Evolutionary conservation across 1,140 invertebrate species (phyloP), one percentile per base, ranked within the genome.

Genomic region (Pristionchus pacificus): DNA sequence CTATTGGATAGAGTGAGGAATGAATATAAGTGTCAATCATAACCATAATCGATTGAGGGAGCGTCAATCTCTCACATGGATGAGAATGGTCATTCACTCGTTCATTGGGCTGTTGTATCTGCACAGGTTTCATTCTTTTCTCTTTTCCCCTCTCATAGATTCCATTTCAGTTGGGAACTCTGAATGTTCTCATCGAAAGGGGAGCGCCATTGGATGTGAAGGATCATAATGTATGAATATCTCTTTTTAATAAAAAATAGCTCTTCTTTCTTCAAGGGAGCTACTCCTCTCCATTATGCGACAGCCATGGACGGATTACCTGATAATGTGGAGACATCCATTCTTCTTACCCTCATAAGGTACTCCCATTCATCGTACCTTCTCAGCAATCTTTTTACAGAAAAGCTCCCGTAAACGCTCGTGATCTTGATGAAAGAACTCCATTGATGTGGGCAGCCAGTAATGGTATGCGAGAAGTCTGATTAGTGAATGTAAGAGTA

Each of bases 391-490:
- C n/a, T n/a, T n/a, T n/a, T n/a, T n/a, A n/a, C n/a, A 89, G 91
- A 78, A 89, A 90, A 3, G 91, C 92, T 0, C 87, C 90, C 65
- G 91, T 95, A 0, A 90, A 93, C 77, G 91, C 91, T 0, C 87
- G 88, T 58, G 95, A 98, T 84, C 89, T 91, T 58, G 94, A 98
- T 79, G 92, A 92, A 0, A 86, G 95, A 1, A 92, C 93, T 77
- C 94, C 95, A 1, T 88, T 98, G 31, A 85, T 98, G 1, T 98
- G 95, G 95, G 94, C 95, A 0, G 93, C 95, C 0, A 96, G 93
- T 82, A 92, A 93, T 61, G 95, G 95, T 84, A 79, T 76, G 38
- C 6, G 19, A 19, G 19, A 49, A 49, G 38, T 10, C 6, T 6
- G 19, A 49, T 6, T 6, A 49, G 38, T 10, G 19, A 19, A 49